Evolutionary conservation across 2,113 vertebrate genomes (phyloP).

Genomic region (Spheniscus mendiculus): DNA sequence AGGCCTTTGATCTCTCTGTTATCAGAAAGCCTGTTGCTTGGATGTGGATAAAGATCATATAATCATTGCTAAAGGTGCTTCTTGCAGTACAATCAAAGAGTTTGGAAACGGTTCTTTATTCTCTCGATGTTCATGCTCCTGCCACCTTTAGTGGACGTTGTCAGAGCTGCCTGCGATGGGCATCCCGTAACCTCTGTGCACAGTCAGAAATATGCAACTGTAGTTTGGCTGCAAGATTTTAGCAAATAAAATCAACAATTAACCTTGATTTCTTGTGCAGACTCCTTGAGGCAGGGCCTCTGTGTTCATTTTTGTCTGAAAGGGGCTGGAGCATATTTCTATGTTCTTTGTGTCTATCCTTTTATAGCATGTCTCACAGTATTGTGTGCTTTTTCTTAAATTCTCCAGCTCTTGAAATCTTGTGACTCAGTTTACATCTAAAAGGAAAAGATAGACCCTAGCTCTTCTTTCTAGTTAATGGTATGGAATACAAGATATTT

Average conservation of each 20-base stretch:
- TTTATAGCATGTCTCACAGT: neutral
- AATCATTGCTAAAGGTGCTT: neutral
- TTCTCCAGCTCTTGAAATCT: neutral
- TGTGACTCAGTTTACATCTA: neutral
- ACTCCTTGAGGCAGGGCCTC: neutral
- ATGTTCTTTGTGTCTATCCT: neutral
- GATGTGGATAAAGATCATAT: neutral
- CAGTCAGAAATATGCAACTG: neutral
- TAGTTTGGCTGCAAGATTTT: neutral
- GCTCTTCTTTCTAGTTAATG: neutral
- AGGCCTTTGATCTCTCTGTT: slow-evolving; percentile 42
- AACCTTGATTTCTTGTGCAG: neutral
- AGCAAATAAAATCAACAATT: neutral
- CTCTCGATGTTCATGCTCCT: accelerated
- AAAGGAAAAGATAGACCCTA: neutral
- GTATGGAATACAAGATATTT: neutral
- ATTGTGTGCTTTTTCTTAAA: neutral
- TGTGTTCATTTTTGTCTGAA: neutral
- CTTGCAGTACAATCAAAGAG: neutral
- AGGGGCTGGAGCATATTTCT: neutral
- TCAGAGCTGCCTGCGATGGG: neutral
- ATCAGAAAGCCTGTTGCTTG: neutral
- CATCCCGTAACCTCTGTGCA: neutral
- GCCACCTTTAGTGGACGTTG: neutral
- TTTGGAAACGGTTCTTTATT: neutral